Conservation (phyloP, 2,888 invertebrate genomes). For the Patella pellucida region DNA sequence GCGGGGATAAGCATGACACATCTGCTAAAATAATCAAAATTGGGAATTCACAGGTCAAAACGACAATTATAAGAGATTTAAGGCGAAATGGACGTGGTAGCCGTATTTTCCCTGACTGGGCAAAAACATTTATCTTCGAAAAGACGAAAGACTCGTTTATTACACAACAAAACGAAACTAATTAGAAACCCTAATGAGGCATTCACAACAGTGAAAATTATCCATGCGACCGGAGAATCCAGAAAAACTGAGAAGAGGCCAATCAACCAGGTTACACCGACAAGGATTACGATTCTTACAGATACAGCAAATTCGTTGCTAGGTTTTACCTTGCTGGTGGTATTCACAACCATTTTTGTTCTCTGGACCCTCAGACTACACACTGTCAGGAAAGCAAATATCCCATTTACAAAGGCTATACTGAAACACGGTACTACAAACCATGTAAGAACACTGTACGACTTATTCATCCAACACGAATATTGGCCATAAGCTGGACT, state of each 20-base stretch:
- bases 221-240: conserved; percentile 21
- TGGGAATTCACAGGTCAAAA: no score
- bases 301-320: conserved; percentile 29
- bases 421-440: conserved; percentile 32
- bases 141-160: conserved; percentile 21
- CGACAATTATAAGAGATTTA: no score
- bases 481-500: conserved; percentile 31
- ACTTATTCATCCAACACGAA: conserved; percentile 35
- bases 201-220: conserved; percentile 35
- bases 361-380: conserved; percentile 18
- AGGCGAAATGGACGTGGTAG: conserved; percentile 4
- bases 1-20: no score
- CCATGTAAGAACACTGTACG: conserved; percentile 26
- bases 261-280: conserved; percentile 38
- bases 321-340: conserved; percentile 18
- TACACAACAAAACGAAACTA: conserved; percentile 31
- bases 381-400: conserved; percentile 26
- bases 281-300: conserved; percentile 35
- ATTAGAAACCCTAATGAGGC: conserved; percentile 35
- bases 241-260: conserved; percentile 33
- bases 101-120: background rate
- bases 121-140: conserved; percentile 17
- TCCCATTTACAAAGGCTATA: conserved; percentile 26
- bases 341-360: conserved; percentile 19
- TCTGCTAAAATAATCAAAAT: no score